Percentiles rank a stretch among this genome's conserved stretches.
These are phyloP conservation scores for Clivina fossor DNA, from an alignment of 2,888 invertebrate species.

Conservation along the genomic window DNA sequence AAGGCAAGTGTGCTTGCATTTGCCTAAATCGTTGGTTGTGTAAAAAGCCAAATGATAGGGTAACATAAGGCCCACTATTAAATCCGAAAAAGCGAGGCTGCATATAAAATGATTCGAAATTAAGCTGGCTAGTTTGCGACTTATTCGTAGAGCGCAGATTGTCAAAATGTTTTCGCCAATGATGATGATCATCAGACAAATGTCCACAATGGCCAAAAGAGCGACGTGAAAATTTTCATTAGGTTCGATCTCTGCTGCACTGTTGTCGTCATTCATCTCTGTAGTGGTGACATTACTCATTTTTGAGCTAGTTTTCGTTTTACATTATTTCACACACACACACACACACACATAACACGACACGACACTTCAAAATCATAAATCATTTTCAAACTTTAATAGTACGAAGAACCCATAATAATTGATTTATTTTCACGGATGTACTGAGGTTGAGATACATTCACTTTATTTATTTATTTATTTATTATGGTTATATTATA, in stretches of 20 bases:
- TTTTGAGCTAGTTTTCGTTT: slow-evolving; percentile 7
- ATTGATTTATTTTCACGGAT: too few species aligned
- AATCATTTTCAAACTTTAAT: too few species aligned
- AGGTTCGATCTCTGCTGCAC: not conserved
- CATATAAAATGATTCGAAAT: slow-evolving; percentile 78
- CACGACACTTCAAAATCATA: too few species aligned
- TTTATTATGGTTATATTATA: too few species aligned
- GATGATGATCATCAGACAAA: slow-evolving; percentile 65
- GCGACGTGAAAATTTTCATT: slow-evolving; percentile 15
- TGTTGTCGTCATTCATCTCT: not conserved
- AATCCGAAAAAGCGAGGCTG: slow-evolving; percentile 76
- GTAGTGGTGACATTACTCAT: slow-evolving; percentile 6
- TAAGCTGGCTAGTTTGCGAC: slow-evolving; percentile 67
- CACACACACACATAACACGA: slow-evolving; percentile 3
- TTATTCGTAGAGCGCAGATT: slow-evolving; percentile 70
- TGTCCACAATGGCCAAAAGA: slow-evolving; percentile 67
- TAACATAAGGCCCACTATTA: slow-evolving; percentile 74
- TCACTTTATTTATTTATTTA: too few species aligned
- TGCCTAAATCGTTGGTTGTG: slow-evolving; percentile 61
- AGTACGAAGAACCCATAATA: too few species aligned
- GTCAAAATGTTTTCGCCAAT: slow-evolving; percentile 75
- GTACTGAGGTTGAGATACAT: too few species aligned
- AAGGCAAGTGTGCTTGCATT: slow-evolving; percentile 65
- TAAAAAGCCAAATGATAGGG: slow-evolving; percentile 80
- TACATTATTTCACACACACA: not conserved